These are phyloP conservation scores for Apistogramma diplotaenia DNA, from an alignment of 2,113 vertebrate species.

Conservation along the genomic window DNA sequence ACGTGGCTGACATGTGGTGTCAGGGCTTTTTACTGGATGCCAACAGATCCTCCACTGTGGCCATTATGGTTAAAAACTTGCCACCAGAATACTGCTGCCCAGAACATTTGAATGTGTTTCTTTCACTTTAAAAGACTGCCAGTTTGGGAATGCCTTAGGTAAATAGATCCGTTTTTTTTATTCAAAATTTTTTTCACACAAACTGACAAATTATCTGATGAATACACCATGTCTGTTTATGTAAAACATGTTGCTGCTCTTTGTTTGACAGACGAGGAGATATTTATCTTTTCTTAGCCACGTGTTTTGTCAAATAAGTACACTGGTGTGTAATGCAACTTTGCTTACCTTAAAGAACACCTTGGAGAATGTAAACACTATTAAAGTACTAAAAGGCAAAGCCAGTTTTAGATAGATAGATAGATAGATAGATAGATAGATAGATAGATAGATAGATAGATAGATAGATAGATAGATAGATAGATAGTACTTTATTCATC, in stretches of 20 bases:
- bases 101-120: not conserved
- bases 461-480: no score
- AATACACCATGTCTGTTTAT: not conserved
- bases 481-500: no score
- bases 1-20: not conserved
- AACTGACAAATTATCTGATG: not conserved
- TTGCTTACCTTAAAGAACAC: not conserved
- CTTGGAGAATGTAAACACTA: not conserved
- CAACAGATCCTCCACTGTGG: not conserved
- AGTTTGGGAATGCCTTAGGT: not conserved
- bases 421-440: no score
- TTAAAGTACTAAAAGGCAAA: not conserved
- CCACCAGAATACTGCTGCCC: not conserved
- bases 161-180: not conserved
- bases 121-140: not conserved
- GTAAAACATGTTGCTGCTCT: not conserved
- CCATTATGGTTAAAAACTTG: not conserved
- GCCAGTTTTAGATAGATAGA: no score
- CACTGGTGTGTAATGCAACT: not conserved
- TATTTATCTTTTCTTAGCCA: constrained; percentile 4
- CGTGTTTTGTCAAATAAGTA: not conserved
- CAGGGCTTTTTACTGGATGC: not conserved
- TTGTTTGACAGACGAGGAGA: not conserved
- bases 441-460: no score
- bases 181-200: not conserved